These are phyloP conservation scores for Gnatocerus cornutus DNA, from an alignment of 2,888 invertebrate genomes.

Conservation along the genomic window DNA sequence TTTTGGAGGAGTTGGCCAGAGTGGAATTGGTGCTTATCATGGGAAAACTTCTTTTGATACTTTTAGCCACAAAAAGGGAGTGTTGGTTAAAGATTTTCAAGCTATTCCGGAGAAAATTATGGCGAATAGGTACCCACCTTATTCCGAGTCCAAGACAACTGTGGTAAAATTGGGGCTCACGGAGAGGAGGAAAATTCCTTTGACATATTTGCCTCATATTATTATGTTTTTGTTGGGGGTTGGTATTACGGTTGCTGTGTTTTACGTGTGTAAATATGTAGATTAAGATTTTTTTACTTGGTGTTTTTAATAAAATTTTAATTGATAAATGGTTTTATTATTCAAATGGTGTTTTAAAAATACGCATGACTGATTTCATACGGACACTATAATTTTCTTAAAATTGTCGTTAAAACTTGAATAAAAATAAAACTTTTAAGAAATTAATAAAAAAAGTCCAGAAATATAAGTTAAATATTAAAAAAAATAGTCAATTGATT, in stretches of 20 bases:
- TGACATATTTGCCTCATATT: slow-evolving; percentile 77
- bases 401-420: too few relatives aligned
- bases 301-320: neutral
- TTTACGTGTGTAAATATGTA: slow-evolving; percentile 47
- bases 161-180: slow-evolving; percentile 76
- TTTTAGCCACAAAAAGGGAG: slow-evolving; percentile 93
- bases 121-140: slow-evolving; percentile 88
- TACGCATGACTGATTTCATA: too few relatives aligned
- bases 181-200: slow-evolving; percentile 77
- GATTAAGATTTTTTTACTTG: slow-evolving; percentile 17
- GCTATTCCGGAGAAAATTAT: slow-evolving; percentile 80
- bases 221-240: slow-evolving; percentile 81
- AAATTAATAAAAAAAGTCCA: too few relatives aligned
- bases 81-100: slow-evolving; percentile 81
- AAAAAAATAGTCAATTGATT: too few relatives aligned
- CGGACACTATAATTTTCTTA: too few relatives aligned
- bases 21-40: slow-evolving; percentile 96
- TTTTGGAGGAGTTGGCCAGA: slow-evolving; percentile 97
- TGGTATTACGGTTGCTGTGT: slow-evolving; percentile 72
- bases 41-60: slow-evolving; percentile 93
- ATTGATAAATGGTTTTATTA: slow-evolving; percentile 4
- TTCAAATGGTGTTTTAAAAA: slow-evolving; percentile 41
- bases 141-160: slow-evolving; percentile 81
- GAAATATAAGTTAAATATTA: too few relatives aligned
- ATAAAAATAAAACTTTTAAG: too few relatives aligned